Percentiles rank a stretch among this genome's conserved stretches.
These are phyloP conservation scores for Heteronetta atricapilla DNA, from an alignment of 2,113 vertebrate species.

Conservation along the genomic window DNA sequence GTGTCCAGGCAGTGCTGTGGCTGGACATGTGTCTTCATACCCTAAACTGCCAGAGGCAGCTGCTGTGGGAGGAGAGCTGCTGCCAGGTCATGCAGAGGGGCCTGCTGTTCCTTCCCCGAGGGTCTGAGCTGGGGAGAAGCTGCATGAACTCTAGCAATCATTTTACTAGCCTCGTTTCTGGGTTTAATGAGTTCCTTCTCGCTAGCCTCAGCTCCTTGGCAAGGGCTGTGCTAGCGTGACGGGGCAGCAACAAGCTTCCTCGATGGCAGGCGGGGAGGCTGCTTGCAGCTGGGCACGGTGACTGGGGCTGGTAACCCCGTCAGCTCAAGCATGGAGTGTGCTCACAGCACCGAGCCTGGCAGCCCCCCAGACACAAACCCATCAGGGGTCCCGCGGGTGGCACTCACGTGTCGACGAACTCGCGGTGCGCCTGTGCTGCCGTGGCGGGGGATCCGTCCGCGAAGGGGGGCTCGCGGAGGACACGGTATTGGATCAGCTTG, in stretches of 20 bases:
- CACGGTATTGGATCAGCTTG: slow-evolving; percentile 80
- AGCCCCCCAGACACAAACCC: too few species aligned
- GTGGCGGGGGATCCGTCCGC: slow-evolving; percentile 38
- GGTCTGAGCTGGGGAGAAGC: neutral
- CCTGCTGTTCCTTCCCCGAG: neutral
- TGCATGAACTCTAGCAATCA: neutral
- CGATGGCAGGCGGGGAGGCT: neutral
- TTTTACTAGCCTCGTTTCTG: neutral
- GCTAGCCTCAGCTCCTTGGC: neutral
- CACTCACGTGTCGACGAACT: slow-evolving; percentile 87
- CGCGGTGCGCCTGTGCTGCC: slow-evolving; percentile 73
- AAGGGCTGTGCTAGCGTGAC: rapidly evolving
- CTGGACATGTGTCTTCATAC: neutral
- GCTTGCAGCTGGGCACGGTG: too few species aligned
- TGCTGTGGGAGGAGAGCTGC: neutral
- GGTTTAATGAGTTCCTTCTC: neutral
- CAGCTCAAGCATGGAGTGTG: too few species aligned
- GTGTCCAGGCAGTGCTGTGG: neutral
- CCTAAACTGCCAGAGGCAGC: neutral
- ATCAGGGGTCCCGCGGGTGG: neutral
- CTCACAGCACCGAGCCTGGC: too few species aligned
- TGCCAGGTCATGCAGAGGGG: neutral
- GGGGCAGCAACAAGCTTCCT: neutral
- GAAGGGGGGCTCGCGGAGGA: slow-evolving; percentile 86
- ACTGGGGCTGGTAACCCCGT: too few species aligned